Conservation (phyloP, 2,113 vertebrate genomes). For the Nycticryphes semicollaris region DNA sequence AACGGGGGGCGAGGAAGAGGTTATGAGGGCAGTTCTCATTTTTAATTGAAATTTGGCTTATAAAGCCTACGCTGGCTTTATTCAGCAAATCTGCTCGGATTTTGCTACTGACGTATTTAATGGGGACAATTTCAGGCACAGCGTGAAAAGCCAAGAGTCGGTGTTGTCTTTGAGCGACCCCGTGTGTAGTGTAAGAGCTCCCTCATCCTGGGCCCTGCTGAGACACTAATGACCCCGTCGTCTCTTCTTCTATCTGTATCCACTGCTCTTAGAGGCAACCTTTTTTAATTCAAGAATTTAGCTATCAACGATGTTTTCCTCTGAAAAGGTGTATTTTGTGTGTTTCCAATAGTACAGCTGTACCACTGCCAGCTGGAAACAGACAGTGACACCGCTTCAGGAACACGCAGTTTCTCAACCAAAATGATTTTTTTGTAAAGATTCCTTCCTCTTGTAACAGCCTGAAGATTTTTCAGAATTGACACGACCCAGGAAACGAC, state of each 20-base stretch:
- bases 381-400: not conserved
- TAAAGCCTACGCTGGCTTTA: not conserved
- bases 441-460: not conserved
- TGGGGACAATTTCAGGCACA: not conserved
- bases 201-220: not conserved
- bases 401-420: not conserved
- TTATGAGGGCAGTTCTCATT: not conserved
- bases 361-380: not conserved
- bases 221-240: not conserved
- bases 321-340: not conserved
- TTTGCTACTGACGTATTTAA: not conserved
- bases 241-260: not conserved
- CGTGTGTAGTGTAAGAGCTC: not conserved
- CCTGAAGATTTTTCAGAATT: not conserved
- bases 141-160: not conserved
- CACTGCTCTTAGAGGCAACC: not conserved
- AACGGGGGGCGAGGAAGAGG: not conserved
- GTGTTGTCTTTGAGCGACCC: not conserved
- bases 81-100: not conserved
- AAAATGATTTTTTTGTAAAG: not conserved
- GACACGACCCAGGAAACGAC: not conserved
- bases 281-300: not conserved
- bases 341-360: not conserved
- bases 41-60: not conserved
- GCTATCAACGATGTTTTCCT: not conserved